Evolutionary conservation across 1,140 invertebrate genomes (phyloP).

Genomic region (Harlomillsia oculata): DNA sequence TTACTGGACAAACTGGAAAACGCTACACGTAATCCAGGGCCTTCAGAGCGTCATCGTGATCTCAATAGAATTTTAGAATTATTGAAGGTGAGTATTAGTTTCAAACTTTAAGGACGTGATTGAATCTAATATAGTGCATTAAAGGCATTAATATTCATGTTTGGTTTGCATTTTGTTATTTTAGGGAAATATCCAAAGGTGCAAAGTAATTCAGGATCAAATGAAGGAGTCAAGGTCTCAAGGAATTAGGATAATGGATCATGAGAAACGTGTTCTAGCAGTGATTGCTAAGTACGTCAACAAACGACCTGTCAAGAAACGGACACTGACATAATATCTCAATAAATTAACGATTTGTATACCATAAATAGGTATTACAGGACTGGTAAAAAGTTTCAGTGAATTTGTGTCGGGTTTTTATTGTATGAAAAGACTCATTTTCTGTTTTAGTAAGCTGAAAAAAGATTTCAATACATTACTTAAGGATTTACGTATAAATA

Average conservation of each 20-base stretch:
- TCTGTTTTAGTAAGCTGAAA: no score
- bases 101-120: background rate
- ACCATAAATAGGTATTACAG: no score
- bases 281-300: slow-evolving; percentile 80
- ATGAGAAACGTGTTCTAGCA: slow-evolving; percentile 75
- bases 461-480: no score
- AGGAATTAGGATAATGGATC: slow-evolving; percentile 81
- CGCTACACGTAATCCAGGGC: slow-evolving; percentile 46
- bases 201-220: slow-evolving; percentile 83
- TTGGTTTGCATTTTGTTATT: slow-evolving; percentile 37
- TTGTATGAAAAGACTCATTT: background rate
- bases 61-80: slow-evolving; percentile 64
- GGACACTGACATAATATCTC: slow-evolving; percentile 18
- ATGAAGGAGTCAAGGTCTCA: slow-evolving; percentile 75
- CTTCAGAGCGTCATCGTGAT: slow-evolving; percentile 50
- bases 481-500: no score
- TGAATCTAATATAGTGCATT: no score
- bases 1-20: slow-evolving; percentile 57
- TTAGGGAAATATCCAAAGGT: slow-evolving; percentile 87
- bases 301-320: slow-evolving; percentile 80
- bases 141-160: no score
- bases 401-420: no score
- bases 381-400: no score
- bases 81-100: slow-evolving; percentile 52
- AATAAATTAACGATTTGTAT: no score